Conservation (phyloP, 2,888 invertebrate species). For the Augochlorella aurata region DNA sequence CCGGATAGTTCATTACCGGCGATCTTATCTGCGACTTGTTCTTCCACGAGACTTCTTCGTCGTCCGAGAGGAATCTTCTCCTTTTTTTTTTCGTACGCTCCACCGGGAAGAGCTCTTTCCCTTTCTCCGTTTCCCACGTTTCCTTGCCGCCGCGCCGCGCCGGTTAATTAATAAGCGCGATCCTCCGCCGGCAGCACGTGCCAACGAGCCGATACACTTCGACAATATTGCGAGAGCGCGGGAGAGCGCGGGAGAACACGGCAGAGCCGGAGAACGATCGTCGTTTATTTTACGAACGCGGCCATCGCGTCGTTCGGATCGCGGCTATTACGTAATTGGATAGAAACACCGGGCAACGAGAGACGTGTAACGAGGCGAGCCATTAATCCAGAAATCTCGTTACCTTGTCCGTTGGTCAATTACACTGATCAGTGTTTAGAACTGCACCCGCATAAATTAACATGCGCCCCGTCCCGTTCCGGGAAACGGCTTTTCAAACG, state of each 20-base stretch:
- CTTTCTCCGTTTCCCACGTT: conserved; percentile 34
- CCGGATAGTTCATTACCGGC: conserved; percentile 77
- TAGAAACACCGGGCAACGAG: conserved; percentile 18
- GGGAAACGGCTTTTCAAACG: not conserved
- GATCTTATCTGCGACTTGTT: conserved; percentile 77
- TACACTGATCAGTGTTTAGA: conserved; percentile 29
- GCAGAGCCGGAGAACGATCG: conserved; percentile 10
- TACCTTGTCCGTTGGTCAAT: conserved; percentile 18
- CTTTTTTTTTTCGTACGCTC: not conserved
- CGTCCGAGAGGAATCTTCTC: conserved; percentile 15
- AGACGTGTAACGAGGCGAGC: conserved; percentile 26
- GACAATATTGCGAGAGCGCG: conserved; percentile 20
- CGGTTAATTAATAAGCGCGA: conserved; percentile 59
- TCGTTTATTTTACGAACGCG: conserved; percentile 16
- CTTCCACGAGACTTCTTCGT: conserved; percentile 55
- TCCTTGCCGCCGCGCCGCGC: not conserved
- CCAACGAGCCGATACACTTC: conserved; percentile 28
- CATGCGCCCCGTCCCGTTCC: not conserved
- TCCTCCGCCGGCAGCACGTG: conserved; percentile 39
- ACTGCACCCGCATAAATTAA: conserved; percentile 18
- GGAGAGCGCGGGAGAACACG: not conserved
- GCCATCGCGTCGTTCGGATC: not conserved
- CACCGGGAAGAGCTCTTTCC: not conserved
- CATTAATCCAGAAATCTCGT: conserved; percentile 41
- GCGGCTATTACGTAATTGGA: conserved; percentile 52